Evolutionary conservation across 1,140 invertebrate species (phyloP).

Genomic region (Drosophila miranda): DNA sequence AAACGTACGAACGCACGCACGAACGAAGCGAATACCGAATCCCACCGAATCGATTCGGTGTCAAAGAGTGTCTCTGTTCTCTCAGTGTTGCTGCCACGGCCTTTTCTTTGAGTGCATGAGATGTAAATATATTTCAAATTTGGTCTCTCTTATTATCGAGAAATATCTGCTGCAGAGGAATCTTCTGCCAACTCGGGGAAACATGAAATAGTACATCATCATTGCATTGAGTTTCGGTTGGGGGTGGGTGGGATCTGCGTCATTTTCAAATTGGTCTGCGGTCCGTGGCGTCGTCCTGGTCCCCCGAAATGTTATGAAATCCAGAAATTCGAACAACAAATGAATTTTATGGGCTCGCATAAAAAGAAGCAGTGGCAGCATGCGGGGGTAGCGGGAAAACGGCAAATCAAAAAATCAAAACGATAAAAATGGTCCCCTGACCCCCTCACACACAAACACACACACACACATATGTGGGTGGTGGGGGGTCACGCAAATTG

Average conservation of each 20-base stretch:
- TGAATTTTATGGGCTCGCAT: slow-evolving; percentile 57
- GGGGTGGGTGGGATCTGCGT: slow-evolving; percentile 4
- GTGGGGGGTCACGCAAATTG: slow-evolving; percentile 56
- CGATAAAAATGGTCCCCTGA: slow-evolving; percentile 49
- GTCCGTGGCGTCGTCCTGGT: slow-evolving; percentile 33
- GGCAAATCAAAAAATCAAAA: slow-evolving; percentile 53
- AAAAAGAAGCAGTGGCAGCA: slow-evolving; percentile 5
- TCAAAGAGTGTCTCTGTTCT: too few species aligned
- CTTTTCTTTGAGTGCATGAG: too few species aligned
- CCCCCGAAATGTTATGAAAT: slow-evolving; percentile 30
- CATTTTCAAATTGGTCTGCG: slow-evolving; percentile 54
- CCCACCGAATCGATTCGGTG: too few species aligned
- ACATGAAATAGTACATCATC: too few species aligned
- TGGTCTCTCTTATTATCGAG: too few species aligned
- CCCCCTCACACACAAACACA: slow-evolving; percentile 9
- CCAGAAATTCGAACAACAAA: slow-evolving; percentile 37
- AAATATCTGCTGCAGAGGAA: too few species aligned
- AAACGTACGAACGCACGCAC: too few species aligned
- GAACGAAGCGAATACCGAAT: too few species aligned
- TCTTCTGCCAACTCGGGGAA: too few species aligned
- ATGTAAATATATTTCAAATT: too few species aligned
- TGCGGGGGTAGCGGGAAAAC: not conserved
- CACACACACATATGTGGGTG: slow-evolving; percentile 3
- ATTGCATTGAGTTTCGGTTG: too few species aligned
- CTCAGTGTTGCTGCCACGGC: too few species aligned